These are phyloP conservation scores for Phasianus colchicus DNA, from an alignment of 2,113 vertebrate species.

Conservation along the genomic window DNA sequence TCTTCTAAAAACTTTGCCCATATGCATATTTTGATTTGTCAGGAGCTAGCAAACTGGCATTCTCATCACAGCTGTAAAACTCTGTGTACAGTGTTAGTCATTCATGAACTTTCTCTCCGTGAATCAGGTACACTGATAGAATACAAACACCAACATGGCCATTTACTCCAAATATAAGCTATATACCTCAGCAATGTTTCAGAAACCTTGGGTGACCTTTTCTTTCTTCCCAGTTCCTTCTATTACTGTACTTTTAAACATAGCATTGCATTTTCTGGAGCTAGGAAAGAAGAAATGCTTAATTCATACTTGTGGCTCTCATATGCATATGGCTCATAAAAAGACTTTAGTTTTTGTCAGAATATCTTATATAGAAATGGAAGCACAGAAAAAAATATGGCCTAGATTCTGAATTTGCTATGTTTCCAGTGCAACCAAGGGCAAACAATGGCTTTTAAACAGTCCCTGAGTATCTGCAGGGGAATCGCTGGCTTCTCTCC, in stretches of 20 bases:
- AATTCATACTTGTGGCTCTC: not conserved
- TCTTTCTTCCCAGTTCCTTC: not conserved
- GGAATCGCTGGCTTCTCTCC: not conserved
- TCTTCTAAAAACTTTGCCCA: not conserved
- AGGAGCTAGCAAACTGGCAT: not conserved
- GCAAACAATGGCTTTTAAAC: not conserved
- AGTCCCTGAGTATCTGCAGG: not conserved
- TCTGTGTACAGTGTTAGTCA: not conserved
- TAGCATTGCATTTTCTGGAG: not conserved
- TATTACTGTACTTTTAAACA: not conserved
- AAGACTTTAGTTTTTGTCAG: not conserved
- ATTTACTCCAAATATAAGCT: not conserved
- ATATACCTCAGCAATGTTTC: not conserved
- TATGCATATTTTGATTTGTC: not conserved
- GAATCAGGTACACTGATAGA: not conserved
- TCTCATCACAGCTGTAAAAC: not conserved
- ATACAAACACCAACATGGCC: not conserved
- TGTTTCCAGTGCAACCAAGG: not conserved
- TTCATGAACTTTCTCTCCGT: not conserved
- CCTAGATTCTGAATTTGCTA: not conserved
- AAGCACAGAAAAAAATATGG: not conserved
- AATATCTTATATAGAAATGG: not conserved
- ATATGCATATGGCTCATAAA: not conserved
- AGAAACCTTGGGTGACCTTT: constrained; percentile 19
- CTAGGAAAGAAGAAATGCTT: not conserved